Evolutionary conservation across 2,113 vertebrate genomes (phyloP), one percentile per base, ranked within the genome.

Genomic region (Chrysemys picta): DNA sequence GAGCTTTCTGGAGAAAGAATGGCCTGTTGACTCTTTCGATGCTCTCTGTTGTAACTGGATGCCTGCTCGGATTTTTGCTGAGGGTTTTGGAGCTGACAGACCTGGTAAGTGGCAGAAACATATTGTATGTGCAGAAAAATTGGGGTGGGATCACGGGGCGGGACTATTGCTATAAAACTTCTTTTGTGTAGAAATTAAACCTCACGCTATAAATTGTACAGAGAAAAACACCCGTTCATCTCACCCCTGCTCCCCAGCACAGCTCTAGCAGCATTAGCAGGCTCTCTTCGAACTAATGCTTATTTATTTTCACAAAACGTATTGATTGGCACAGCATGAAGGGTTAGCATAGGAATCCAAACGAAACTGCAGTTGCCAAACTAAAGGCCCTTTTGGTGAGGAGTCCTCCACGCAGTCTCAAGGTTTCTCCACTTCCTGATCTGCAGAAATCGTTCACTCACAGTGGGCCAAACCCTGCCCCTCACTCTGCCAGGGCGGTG

Each of bases 11-110:
- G 78, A 94, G 24, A 31, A 98, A 90, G 89, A 99, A 99, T 52
- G 99, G 98, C 8, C 97, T 99, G 87, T 80, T 99, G 93, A 99
- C 98, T 0, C 97, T 99, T 21, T 99, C 99, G 0, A 93, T 99
- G 83, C 80, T 99, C 4, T 98, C 99, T 0, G 99, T 99, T 31
- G 54, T 98, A 49, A 98, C 98, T 0, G 99, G 99, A 14, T 99
- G 99, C 91, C 84, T 98, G 3, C 91, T 99, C 94, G 99, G 99
- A 24, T 99, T 99, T 96, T 96, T 98, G 96, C 98, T 99, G 89
- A 97, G 99, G 80, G 97, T 97, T 0, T 97, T 98, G 54, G 96
- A 98, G 38, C 97, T 99, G 81, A 98, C 98, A 4, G 96, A 98
- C 12, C 98, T 99, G 99, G 99, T 99, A 97, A 88, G 95, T 42